Base-by-base conservation (phyloP, 2,888 invertebrate species). In the Lasius platythorax region DNA sequence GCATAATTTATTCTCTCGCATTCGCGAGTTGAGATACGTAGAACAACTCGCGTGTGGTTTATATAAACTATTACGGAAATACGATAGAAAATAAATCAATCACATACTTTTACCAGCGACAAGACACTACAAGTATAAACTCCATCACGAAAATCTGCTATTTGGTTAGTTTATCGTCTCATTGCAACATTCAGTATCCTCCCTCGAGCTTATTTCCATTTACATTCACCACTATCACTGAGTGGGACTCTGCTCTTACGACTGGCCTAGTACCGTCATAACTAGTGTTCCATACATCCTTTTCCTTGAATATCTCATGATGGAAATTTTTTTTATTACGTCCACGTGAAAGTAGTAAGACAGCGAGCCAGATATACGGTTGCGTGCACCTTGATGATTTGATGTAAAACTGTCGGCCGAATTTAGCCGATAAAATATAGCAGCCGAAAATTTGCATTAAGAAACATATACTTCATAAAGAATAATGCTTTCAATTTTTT, bases 111-210 rank as follows among this genome's bases (percentile, higher is more conserved):
- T n/a, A n/a, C 11, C 82, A 53, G n/a, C 8, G 43, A 64, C 40
- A 61, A 75, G 64, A 63, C 37, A 46, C 43, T 72, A 75, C 82
- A 63, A 74, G 75, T 63, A 30, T 63, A 82, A 74, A 53, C 43
- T 18, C 53, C 30, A 40, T 64, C 75, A 23, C n/a, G 40, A 76
- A 53, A 66, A 82, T 84, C 81, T 78, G 78, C 78, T 82, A 40
- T 70, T 74, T 78, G 56, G 78, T 82, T 82, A 82, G 82, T 84
- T 87, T 84, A 87, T 83, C 78, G 78, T 78, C 78, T 50, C 64
- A 50, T 70, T 74, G 56, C 70, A 61, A 82, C 87, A 79, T 79
- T 64, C 82, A 81, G 68, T 79, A 64, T 61, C 68, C 58, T 76
- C 76, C 23, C 61, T 83, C 84, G 37, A 67, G 79, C 73, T 83